A percentile compares a stretch with the other conserved stretches of the same genome.
Conservation (phyloP, 2,113 vertebrate species). For the Prochilodus magdalenae region DNA sequence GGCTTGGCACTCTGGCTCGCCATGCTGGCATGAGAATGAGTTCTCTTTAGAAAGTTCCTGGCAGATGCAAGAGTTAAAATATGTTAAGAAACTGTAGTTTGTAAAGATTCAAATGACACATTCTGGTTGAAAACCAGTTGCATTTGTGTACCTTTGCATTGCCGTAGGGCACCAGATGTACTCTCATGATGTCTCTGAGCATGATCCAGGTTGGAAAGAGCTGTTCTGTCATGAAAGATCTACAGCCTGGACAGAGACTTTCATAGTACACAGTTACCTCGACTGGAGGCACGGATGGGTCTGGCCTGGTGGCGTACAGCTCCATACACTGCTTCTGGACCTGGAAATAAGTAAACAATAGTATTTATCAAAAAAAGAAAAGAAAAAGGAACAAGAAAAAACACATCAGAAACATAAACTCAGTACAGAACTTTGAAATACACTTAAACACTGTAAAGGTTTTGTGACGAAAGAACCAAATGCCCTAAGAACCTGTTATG, state of each 20-base stretch:
- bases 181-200: conserved; percentile 77
- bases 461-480: no score
- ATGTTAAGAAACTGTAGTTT: neutral
- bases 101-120: neutral
- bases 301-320: conserved; percentile 54
- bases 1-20: conserved; percentile 79
- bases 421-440: no score
- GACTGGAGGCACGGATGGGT: conserved; percentile 56
- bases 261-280: conserved; percentile 85
- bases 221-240: conserved; percentile 74
- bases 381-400: no score
- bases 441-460: no score
- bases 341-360: conserved; percentile 61
- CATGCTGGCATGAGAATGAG: conserved; percentile 86
- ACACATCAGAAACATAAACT: no score
- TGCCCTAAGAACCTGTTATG: no score
- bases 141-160: conserved; percentile 80
- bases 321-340: conserved; percentile 75
- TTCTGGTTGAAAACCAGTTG: neutral
- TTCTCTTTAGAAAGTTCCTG: conserved; percentile 73
- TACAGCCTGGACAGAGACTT: conserved; percentile 83
- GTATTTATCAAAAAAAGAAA: neutral
- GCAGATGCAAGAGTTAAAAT: conserved; percentile 1
- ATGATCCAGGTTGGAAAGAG: conserved; percentile 88
- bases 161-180: conserved; percentile 89